phyloP scores from a whole-genome alignment of 2,888 invertebrate species.

The Mythimna impura region DNA sequence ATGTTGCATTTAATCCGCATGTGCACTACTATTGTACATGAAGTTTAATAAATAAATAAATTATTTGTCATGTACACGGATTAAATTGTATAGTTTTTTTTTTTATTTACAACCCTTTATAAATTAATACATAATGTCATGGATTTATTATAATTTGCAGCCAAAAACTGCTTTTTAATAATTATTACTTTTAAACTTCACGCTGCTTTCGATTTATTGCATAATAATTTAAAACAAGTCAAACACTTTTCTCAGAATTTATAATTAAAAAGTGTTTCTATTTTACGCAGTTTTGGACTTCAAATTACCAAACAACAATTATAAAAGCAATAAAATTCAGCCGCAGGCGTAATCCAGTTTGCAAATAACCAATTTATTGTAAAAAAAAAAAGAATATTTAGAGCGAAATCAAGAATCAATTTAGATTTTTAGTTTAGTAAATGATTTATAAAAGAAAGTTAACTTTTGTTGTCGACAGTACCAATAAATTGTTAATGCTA shows the following conservation, averaged over 20 bases:
- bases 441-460: conserved; percentile 26
- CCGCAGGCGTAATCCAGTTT: conserved; percentile 34
- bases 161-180: neutral
- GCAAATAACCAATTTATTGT: conserved; percentile 35
- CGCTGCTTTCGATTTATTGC: conserved; percentile 15
- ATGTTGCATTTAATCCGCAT: too few species aligned
- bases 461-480: conserved; percentile 64
- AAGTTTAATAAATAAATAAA: too few species aligned
- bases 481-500: conserved; percentile 72
- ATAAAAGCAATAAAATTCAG: conserved; percentile 31
- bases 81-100: too few species aligned
- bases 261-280: conserved; percentile 3
- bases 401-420: conserved; percentile 21
- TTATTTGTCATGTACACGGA: too few species aligned
- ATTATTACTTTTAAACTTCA: neutral
- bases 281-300: neutral
- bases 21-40: too few species aligned
- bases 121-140: neutral
- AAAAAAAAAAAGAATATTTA: conserved; percentile 29
- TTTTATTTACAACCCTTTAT: neutral
- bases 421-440: conserved; percentile 4
- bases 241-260: conserved; percentile 5
- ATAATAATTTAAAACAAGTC: conserved; percentile 1
- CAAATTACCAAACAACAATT: conserved; percentile 24
- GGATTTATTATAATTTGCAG: neutral